A percentile compares a stretch with the other conserved stretches of the same genome.
phyloP scores from a whole-genome alignment of 2,888 invertebrate species.

The Drosophila atroscutellata region DNA sequence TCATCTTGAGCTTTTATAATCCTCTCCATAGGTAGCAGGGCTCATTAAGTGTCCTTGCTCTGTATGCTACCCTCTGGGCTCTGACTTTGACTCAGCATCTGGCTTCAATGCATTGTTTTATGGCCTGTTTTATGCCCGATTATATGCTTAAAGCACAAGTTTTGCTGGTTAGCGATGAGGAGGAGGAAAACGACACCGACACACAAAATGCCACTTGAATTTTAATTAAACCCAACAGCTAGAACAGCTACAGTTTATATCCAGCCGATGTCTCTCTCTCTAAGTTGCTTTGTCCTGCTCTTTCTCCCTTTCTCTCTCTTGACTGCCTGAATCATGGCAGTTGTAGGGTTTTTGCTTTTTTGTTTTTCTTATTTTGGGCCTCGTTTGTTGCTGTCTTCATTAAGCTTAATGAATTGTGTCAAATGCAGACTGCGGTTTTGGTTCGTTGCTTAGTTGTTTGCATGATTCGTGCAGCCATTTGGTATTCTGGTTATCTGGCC shows the following conservation, averaged over 20 bases:
- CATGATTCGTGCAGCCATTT: slow-evolving; percentile 19
- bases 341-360: slow-evolving; percentile 37
- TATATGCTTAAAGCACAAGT: slow-evolving; percentile 78
- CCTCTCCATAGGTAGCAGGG: slow-evolving; percentile 43
- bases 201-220: slow-evolving; percentile 80
- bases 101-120: slow-evolving; percentile 68
- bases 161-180: slow-evolving; percentile 33
- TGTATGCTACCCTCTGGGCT: slow-evolving; percentile 16
- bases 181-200: slow-evolving; percentile 50
- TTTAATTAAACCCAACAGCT: slow-evolving; percentile 83
- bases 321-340: slow-evolving; percentile 20
- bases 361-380: slow-evolving; percentile 43
- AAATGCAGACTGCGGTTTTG: slow-evolving; percentile 65
- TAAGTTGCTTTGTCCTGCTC: neutral
- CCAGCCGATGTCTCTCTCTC: slow-evolving; percentile 3
- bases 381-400: slow-evolving; percentile 71
- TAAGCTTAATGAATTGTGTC: slow-evolving; percentile 82
- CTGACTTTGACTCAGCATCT: neutral
- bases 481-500: slow-evolving; percentile 31
- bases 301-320: slow-evolving; percentile 4
- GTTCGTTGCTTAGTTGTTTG: slow-evolving; percentile 29
- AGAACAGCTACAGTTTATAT: slow-evolving; percentile 36
- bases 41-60: slow-evolving; percentile 65
- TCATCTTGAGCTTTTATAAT: slow-evolving; percentile 34
- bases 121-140: slow-evolving; percentile 78